Base-by-base conservation (phyloP, 2,797 vertebrate genomes). In the Sylvilagus floridanus region DNA sequence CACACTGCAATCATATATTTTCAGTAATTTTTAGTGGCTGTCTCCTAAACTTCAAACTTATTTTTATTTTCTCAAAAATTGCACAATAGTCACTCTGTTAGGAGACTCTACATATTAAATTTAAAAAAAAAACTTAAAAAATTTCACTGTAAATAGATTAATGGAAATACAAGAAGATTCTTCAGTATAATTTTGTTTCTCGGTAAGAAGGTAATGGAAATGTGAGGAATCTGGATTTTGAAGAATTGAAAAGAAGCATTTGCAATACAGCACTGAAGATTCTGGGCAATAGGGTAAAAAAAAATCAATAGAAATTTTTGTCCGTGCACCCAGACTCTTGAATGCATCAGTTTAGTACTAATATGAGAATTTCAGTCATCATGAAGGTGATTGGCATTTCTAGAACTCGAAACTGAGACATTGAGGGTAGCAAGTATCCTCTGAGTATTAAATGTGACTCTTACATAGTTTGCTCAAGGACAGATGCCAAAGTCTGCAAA, bases 161-260 rank as follows among this genome's bases (percentile, higher is more conserved):
- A 32, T 54, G 1, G 28, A 86, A 86, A 92, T 69, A 14, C 1
- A 69, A 60, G 28, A 82, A 71, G 3, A 16, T 87, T 78, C 35
- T 54, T 81, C 68, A 84, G 30, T 66, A 65, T 78, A 84, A 77
- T 92, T 88, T 12, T 73, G 76, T 86, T 11, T 88, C 32, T 88
- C 24, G 6, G 22, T 52, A 77, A 54, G 22, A 73, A 93, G 16
- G 11, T 90, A 89, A 63, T 26, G 7, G 9, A 91, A 54, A 2
- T 79, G 6, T 65, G 50, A 52, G 89, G 19, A 87, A 71, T 75
- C 11, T 63, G 5, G 16, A 47, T 68, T 89, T 95, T 52, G 69
- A 85, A 22, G 24, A 68, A 81, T 2, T 4, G 42, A 88, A 93
- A 66, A 88, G 22, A 94, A 90, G 17, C 66, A 1, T 78, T 93